Conservation (phyloP, 2,888 invertebrate species). For the Camponotus fellah region DNA sequence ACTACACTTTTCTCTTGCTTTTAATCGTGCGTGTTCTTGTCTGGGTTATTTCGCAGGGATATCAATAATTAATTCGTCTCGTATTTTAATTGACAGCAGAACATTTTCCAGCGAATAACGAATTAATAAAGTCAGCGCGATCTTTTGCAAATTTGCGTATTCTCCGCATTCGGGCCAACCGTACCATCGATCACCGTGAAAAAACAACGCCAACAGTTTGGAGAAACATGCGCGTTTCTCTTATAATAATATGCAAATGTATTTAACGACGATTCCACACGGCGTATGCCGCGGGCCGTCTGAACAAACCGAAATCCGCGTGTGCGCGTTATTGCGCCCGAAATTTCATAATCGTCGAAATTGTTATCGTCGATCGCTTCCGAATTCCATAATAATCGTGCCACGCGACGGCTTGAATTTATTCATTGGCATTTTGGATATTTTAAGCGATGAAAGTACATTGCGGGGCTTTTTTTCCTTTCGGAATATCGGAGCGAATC, state of each 20-base stretch:
- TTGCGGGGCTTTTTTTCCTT: conserved; percentile 61
- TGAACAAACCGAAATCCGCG: conserved; percentile 32
- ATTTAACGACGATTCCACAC: conserved; percentile 46
- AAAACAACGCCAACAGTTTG: conserved; percentile 43
- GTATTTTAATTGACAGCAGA: neutral
- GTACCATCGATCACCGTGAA: conserved; percentile 41
- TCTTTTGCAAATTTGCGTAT: neutral
- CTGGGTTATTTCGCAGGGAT: neutral
- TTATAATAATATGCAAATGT: conserved; percentile 54
- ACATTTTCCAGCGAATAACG: neutral
- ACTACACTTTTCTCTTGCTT: neutral
- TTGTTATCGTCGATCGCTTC: neutral
- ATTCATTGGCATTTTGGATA: conserved; percentile 74
- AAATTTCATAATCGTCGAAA: conserved; percentile 45
- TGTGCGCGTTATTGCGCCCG: neutral
- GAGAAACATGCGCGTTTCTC: conserved; percentile 45
- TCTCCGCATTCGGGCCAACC: neutral
- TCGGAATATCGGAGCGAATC: conserved; percentile 71
- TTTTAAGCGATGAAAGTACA: conserved; percentile 74
- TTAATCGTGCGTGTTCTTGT: neutral
- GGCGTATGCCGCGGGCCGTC: conserved; percentile 19
- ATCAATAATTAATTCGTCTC: neutral
- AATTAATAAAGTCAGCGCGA: conserved; percentile 30
- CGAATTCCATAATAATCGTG: conserved; percentile 4
- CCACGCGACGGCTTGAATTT: conserved; percentile 70